Base-by-base conservation (phyloP, 2,113 vertebrate genomes). In the Thamnaconus septentrionalis region DNA sequence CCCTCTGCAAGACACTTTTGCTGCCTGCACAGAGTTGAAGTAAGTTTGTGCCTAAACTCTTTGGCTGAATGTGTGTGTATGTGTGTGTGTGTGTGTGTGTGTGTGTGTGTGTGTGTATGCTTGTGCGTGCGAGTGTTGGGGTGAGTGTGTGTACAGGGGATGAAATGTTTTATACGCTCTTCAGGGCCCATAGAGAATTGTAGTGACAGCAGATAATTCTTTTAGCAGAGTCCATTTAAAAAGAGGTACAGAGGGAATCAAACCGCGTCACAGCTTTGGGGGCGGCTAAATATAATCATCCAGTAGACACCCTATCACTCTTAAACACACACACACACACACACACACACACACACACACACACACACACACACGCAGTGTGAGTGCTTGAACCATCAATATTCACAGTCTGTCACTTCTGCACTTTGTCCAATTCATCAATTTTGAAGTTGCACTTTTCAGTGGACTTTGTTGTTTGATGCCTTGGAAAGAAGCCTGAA, bases 181-280 rank as follows among this genome's bases (percentile, higher is more conserved):
- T 86, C 76, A 83, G 64, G 53, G 44, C 78, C 82, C 78, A 71
- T 69, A 82, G 71, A 86, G 71, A 86, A 85, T 88, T 58, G 58
- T 64, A 75, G 65, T 85, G 86, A 85, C 86, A 82, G 84, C 84
- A 84, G 80, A 85, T 88, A 79, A 87, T 84, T 84, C 61, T 79
- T 73, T 75, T 71, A 73, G 66, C 79, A 52, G 71, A 74, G 80
- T 71, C 73, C 68, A 76, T 74, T 84, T 83, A 60, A 73, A 80
- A 73, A 4, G 51, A 80, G 71, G 66, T 31, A 64, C 63, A 47
- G 73, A 68, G 69, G 53, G 72, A 83, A 73, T 81, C 63, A 73
- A 65, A 77, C 65, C 73, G 65, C 48, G 44, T 81, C 77, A 70
- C 73, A 75, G 66, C 64, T 66, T 59, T 8, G 46, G 65, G 48